phyloP scores from a whole-genome alignment of 2,113 vertebrate species.

The Azemiops feae region DNA sequence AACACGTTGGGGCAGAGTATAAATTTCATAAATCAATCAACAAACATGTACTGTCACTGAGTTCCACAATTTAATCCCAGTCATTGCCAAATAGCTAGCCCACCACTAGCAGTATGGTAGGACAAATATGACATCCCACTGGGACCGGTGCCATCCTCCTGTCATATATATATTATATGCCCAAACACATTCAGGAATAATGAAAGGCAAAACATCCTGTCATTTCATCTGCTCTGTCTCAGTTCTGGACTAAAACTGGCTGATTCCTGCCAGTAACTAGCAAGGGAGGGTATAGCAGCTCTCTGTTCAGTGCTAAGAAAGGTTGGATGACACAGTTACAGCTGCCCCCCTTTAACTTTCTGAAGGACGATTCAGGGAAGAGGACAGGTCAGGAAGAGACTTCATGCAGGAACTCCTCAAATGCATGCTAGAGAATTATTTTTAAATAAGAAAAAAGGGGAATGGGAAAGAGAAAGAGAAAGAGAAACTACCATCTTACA shows the following conservation, averaged over 20 bases:
- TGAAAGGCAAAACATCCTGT: background rate
- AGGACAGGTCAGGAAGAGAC: background rate
- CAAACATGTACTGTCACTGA: background rate
- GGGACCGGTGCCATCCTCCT: background rate
- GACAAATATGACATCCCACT: background rate
- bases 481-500: background rate
- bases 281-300: background rate
- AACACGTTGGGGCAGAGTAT: background rate
- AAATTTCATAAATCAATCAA: background rate
- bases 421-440: background rate
- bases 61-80: background rate
- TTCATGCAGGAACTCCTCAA: background rate
- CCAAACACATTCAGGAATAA: background rate
- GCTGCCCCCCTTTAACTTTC: background rate
- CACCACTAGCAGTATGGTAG: background rate
- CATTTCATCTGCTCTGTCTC: background rate
- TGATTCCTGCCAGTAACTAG: background rate
- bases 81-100: background rate
- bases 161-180: background rate
- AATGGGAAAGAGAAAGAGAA: background rate
- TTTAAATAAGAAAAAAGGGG: background rate
- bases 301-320: background rate
- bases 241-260: background rate
- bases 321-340: background rate
- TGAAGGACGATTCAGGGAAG: background rate